phyloP scores from a whole-genome alignment of 2,888 invertebrate species.

The Teleogryllus oceanicus region DNA sequence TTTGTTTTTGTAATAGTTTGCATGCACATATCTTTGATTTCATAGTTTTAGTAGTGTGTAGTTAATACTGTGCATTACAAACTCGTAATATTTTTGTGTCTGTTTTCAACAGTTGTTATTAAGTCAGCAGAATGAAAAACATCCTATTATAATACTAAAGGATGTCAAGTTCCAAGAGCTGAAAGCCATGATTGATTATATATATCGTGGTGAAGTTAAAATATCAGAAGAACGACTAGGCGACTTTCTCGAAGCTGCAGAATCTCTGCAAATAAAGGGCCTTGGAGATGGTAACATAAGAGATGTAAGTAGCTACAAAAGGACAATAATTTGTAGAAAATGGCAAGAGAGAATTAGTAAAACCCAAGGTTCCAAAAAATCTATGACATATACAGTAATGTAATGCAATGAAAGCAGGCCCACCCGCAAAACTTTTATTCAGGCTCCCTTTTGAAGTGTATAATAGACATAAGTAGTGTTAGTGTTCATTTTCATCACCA shows the following conservation, averaged over 20 bases:
- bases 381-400: no score
- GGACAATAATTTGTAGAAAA: no score
- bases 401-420: no score
- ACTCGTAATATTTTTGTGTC: not conserved
- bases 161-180: slow-evolving; percentile 88
- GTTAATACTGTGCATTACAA: no score
- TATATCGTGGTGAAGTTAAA: slow-evolving; percentile 91
- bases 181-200: slow-evolving; percentile 89
- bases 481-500: no score
- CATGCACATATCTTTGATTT: not conserved
- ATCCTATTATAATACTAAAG: slow-evolving; percentile 87
- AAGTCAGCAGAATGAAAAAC: slow-evolving; percentile 85
- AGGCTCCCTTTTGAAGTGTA: no score
- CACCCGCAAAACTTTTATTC: no score
- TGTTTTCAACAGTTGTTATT: slow-evolving; percentile 68
- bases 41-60: not conserved
- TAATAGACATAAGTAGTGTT: no score
- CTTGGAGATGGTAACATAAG: slow-evolving; percentile 74
- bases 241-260: slow-evolving; percentile 82
- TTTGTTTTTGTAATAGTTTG: no score
- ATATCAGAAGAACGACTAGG: slow-evolving; percentile 89
- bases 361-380: no score
- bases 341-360: no score
- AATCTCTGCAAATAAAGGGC: slow-evolving; percentile 87
- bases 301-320: slow-evolving; percentile 24